phyloP scores from a whole-genome alignment of 2,113 vertebrate species.

The Aptenodytes forsteri region DNA sequence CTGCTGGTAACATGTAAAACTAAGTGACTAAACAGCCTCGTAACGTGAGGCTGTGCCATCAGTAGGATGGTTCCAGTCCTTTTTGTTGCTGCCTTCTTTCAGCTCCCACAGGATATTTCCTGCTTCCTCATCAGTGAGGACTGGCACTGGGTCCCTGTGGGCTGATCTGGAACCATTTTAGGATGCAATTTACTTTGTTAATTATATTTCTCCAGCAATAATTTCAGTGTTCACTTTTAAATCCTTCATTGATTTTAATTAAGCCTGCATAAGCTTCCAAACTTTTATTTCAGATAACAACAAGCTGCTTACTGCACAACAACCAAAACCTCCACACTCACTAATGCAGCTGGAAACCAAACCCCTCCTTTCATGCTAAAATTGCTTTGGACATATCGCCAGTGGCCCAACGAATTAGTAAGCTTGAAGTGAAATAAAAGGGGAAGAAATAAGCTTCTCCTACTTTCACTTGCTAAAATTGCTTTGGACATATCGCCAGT shows the following conservation, averaged over 20 bases:
- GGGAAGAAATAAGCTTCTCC: background rate
- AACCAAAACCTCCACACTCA: background rate
- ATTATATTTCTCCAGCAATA: conserved; percentile 40
- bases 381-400: background rate
- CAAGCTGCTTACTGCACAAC: conserved; percentile 26
- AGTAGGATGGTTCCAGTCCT: background rate
- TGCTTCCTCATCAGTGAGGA: background rate
- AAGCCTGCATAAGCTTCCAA: conserved; percentile 21
- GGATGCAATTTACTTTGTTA: conserved; percentile 32
- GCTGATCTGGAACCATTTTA: background rate
- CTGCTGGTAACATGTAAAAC: background rate
- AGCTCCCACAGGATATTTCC: background rate
- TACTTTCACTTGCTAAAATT: background rate
- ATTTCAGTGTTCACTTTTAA: conserved; percentile 38
- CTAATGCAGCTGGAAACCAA: conserved; percentile 6
- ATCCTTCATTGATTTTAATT: conserved; percentile 59
- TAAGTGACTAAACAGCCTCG: background rate
- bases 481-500: background rate
- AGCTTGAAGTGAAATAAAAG: background rate
- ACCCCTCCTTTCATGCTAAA: background rate
- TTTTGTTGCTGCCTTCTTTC: background rate
- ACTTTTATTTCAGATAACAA: conserved; percentile 21
- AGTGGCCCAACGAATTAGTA: background rate
- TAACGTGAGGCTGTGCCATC: background rate
- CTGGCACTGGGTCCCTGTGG: background rate